Evolutionary conservation across 2,113 vertebrate species (phyloP), one percentile per base, ranked within the genome.

Genomic region (Cochlearius cochlearius): DNA sequence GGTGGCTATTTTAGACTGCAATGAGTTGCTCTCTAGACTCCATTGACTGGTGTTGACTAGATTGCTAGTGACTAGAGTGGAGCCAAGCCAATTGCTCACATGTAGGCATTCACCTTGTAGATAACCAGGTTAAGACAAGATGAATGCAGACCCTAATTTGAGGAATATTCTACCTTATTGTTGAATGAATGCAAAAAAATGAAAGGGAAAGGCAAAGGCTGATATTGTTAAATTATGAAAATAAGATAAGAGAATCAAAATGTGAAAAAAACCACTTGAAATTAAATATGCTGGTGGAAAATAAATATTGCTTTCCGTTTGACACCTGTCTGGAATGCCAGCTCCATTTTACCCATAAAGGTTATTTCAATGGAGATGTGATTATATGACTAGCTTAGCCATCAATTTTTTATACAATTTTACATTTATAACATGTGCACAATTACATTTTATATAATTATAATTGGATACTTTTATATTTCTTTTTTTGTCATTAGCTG

Each of bases 371-470:
- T 49, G 47, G 43, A 64, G 23, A 91, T 12, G 12, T 60, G 68
- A 78, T 87, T 94, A 43, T 64, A 59, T 25, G 8, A 63, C 64
- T 78, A 78, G 11, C 20, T 86, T 63, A 88, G 23, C n/a, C 56
- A 81, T 91, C 12, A 58, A 22, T 58, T 71, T 92, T 69, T 91
- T 7, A 64, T 71, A 47, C 11, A 81, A 59, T 84, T 86, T 94
- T 89, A 55, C 23, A 55, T 75, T 77, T 81, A 67, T 87, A 68
- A 81, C 94, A 86, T 55, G 43, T 84, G 32, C 23, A 71, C 50
- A 89, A 36, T 92, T 92, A 71, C 64, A 87, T 92, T 88, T 96
- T 77, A 67, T 89, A 63, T 71, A 77, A 94, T 77, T 86, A 62
- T 68, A 90, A 83, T 93, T 90, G 79, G 39, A 81, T 80, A 4